Evolutionary conservation across 2,797 vertebrate species (phyloP).

Genomic region (Microctenopoma stevenorrisi): DNA sequence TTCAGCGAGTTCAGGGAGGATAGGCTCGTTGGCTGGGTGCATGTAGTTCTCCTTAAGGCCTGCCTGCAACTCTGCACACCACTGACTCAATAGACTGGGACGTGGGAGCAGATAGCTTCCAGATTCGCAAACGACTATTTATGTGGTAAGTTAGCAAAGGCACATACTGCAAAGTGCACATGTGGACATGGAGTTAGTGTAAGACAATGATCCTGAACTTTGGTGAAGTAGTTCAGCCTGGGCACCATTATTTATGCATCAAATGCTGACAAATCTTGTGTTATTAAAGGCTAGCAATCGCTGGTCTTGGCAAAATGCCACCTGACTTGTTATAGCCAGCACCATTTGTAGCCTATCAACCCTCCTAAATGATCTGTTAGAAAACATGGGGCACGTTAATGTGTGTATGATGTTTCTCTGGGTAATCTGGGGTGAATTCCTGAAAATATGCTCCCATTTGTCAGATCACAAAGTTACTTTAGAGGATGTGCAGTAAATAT

Average conservation of each 20-base stretch:
- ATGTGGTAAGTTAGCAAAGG: slow-evolving; percentile 43
- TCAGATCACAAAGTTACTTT: slow-evolving; percentile 33
- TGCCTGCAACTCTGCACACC: slow-evolving; percentile 64
- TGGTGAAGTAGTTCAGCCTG: slow-evolving; percentile 55
- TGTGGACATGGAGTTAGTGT: slow-evolving; percentile 52
- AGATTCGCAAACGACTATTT: slow-evolving; percentile 60
- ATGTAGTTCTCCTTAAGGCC: slow-evolving; percentile 60
- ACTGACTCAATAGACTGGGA: slow-evolving; percentile 50
- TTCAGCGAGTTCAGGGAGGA: slow-evolving; percentile 12
- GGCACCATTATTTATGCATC: slow-evolving; percentile 68
- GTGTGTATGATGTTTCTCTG: slow-evolving; percentile 48
- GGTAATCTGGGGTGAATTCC: slow-evolving; percentile 49
- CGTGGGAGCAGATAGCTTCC: slow-evolving; percentile 63
- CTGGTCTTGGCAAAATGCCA: slow-evolving; percentile 66
- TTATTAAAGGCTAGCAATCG: slow-evolving; percentile 72
- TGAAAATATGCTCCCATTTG: slow-evolving; percentile 39
- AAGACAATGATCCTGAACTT: slow-evolving; percentile 56
- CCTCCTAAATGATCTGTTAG: slow-evolving; percentile 56
- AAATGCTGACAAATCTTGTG: slow-evolving; percentile 64
- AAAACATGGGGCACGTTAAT: slow-evolving; percentile 53
- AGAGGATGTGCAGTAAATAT: slow-evolving; percentile 16
- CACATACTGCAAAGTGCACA: slow-evolving; percentile 43
- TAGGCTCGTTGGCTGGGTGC: slow-evolving; percentile 33
- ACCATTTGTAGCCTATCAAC: slow-evolving; percentile 55
- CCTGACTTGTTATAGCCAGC: slow-evolving; percentile 58